Percentiles rank a stretch among this genome's conserved stretches.
Evolutionary conservation across 30 jellyfish, hydroid and myxozoan species (phyloP).

Genomic region (Aurelia sp.): DNA sequence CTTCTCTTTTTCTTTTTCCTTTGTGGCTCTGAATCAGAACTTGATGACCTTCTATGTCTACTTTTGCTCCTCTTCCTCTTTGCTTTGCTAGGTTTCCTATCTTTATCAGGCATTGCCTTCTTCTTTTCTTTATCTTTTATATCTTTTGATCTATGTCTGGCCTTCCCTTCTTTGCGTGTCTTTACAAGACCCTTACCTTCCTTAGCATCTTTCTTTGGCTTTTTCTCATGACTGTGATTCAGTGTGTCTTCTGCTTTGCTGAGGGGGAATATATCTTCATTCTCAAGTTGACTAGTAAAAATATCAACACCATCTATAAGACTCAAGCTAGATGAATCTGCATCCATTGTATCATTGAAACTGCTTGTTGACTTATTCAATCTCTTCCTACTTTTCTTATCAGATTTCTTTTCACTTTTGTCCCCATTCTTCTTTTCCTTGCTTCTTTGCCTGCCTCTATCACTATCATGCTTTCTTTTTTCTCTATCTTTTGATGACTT

Average conservation of each 20-base stretch:
- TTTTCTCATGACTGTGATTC: background rate
- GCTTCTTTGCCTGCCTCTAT: background rate
- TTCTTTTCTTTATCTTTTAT: background rate
- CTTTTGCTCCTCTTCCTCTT: slow-evolving; percentile 44
- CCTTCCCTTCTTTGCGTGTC: background rate
- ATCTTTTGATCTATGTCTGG: no score
- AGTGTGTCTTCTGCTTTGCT: background rate
- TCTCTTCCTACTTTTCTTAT: background rate
- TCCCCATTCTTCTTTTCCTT: background rate
- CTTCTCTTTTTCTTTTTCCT: slow-evolving; percentile 22
- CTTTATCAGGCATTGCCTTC: background rate
- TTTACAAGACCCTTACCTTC: no score
- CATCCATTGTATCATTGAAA: background rate
- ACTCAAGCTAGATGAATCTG: background rate
- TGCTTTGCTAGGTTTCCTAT: slow-evolving; percentile 13
- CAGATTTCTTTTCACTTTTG: background rate
- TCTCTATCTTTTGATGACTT: slow-evolving; percentile 24
- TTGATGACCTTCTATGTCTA: slow-evolving; percentile 44
- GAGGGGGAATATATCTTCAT: slow-evolving; percentile 26
- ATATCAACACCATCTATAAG: slow-evolving; percentile 10
- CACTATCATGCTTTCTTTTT: background rate
- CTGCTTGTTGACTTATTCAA: background rate
- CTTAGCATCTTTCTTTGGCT: background rate
- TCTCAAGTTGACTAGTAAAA: background rate
- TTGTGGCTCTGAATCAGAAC: slow-evolving; percentile 58